Base-by-base conservation (phyloP, 1,140 invertebrate species). In the Pseudobourletiella spinata region DNA sequence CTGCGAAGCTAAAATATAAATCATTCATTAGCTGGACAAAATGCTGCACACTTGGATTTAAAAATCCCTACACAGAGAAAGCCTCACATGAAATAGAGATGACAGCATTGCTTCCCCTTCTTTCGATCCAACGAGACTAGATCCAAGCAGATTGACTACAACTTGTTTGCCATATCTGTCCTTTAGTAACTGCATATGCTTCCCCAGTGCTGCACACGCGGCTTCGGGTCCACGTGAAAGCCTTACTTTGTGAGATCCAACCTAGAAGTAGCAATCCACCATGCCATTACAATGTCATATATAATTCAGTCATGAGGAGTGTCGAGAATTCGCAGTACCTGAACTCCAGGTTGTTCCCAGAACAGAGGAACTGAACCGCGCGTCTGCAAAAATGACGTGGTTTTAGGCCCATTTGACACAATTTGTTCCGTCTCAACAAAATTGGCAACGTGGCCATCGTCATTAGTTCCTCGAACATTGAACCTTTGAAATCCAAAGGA, bases 351-450 rank as follows among this genome's bases (percentile, higher is more conserved):
- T 73, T 99, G 96, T 75, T 99, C 96, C 93, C 95, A 99, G 77
- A 99, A 99, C 11, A 99, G 76, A 2, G 95, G 95, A 6, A 99
- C 93, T 0, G 95, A 98, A 0, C 96, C 96, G 69, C 96, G 82
- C 0, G 91, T 97, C 76, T 91, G 89, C 3, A 92, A 74, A 72
- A 86, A 89, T 14, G 88, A 90, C 3, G 86, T 82, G 1, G 89
- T 80, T 72, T 89, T 87, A 70, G 89, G 86, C 74, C 98, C 93
- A 67, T 98, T 79, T 72, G 86, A 92, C 63, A 95, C 90, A 1
- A 89, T 84, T 79, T 99, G 97, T 78, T 99, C 97, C 0, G 95
- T 99, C 82, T 99, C 97, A 11, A 98, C 95, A 82, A 99, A 99
- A 80, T 99, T 99, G 1, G 97, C 97, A 32, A 99, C 96, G 80